phyloP scores from a whole-genome alignment of 1,140 invertebrate species.

The Acyrthosiphon pisum region DNA sequence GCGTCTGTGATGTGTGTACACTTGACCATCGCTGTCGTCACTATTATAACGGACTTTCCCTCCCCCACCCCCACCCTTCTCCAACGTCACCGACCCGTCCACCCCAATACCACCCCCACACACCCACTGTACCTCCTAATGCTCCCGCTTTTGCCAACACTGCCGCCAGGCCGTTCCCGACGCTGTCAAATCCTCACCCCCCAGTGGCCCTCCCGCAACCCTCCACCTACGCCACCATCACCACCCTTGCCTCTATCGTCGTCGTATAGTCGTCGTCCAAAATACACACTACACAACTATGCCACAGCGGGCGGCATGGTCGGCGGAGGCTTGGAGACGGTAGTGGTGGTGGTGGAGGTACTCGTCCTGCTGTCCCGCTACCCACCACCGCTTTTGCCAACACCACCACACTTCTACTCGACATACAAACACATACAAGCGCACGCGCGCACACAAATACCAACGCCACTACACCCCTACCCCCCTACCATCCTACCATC shows the following conservation, averaged over 20 bases:
- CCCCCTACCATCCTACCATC: neutral
- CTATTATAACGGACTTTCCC: conserved; percentile 31
- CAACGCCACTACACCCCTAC: neutral
- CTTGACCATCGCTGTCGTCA: conserved; percentile 45
- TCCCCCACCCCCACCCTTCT: neutral
- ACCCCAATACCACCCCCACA: neutral
- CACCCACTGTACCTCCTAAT: conserved; percentile 1
- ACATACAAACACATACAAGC: neutral
- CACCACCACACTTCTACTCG: conserved; percentile 10
- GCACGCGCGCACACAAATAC: conserved; percentile 11
- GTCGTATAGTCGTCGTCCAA: conserved; percentile 32
- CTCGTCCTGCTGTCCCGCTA: conserved; percentile 37
- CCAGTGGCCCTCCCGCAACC: neutral
- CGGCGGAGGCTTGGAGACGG: neutral
- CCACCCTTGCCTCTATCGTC: neutral
- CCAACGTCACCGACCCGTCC: neutral
- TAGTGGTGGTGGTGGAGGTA: neutral
- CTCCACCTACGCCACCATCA: no score
- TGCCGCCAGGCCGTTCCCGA: neutral
- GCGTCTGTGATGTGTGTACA: neutral
- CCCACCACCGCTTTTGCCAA: conserved; percentile 24
- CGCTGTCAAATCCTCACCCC: conserved; percentile 43
- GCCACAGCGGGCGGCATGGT: neutral
- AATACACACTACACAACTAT: conserved; percentile 34
- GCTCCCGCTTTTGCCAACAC: neutral